Percentiles rank a stretch among this genome's conserved stretches.
Conservation (phyloP, 2,888 invertebrate species). For the Eilema depressum region DNA sequence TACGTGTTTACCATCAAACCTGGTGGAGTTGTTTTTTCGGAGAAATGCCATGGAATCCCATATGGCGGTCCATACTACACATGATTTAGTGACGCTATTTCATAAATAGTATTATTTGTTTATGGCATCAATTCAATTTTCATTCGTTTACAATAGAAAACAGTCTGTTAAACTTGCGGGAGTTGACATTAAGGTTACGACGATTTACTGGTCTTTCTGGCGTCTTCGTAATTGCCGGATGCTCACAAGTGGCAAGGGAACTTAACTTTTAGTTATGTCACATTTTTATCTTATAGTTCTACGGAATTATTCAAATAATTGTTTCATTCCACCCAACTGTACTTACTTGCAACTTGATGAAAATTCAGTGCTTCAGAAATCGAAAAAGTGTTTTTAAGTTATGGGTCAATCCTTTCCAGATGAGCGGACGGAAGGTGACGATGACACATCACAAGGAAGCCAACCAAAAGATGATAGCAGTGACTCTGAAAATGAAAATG, state of each 20-base stretch:
- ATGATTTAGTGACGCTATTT: slow-evolving; percentile 84
- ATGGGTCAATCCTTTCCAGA: slow-evolving; percentile 63
- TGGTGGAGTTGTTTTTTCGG: slow-evolving; percentile 80
- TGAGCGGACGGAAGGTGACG: slow-evolving; percentile 83
- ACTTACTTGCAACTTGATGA: background rate
- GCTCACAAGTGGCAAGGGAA: slow-evolving; percentile 47
- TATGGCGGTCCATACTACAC: slow-evolving; percentile 86
- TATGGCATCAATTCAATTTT: slow-evolving; percentile 54
- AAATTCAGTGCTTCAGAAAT: slow-evolving; percentile 9
- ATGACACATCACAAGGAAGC: slow-evolving; percentile 83
- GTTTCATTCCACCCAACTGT: background rate
- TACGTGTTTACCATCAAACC: slow-evolving; percentile 72
- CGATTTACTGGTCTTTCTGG: slow-evolving; percentile 69
- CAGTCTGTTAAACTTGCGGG: slow-evolving; percentile 54
- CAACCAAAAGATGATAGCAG: slow-evolving; percentile 82
- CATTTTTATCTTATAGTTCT: slow-evolving; percentile 22
- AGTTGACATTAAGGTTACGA: slow-evolving; percentile 73
- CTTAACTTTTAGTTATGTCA: slow-evolving; percentile 51
- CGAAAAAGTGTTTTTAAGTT: slow-evolving; percentile 20
- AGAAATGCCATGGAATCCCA: slow-evolving; percentile 87
- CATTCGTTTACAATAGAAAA: slow-evolving; percentile 37
- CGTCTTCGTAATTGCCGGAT: slow-evolving; percentile 70
- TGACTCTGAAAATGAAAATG: slow-evolving; percentile 70
- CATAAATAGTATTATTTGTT: slow-evolving; percentile 63
- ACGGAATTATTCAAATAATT: slow-evolving; percentile 24